Base-by-base conservation (phyloP, 2,113 vertebrate species). In the Erythrocercus mccallii region DNA sequence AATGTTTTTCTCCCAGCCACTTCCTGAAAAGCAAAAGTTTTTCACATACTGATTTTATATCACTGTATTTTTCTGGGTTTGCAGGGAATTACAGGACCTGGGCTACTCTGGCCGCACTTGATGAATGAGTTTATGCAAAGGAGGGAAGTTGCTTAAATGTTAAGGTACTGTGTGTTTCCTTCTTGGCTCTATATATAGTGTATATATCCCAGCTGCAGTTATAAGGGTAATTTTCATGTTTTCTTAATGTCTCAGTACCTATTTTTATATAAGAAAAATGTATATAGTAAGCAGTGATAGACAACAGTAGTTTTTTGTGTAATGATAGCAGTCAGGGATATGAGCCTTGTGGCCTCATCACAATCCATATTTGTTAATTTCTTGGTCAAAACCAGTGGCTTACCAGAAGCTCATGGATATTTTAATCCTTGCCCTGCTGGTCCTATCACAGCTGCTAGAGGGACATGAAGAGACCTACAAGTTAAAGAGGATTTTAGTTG, bases 401-500 rank as follows among this genome's bases (percentile, higher is more conserved):
- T 86, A 64, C 47, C 80, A 84, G 92, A 90, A 94, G 56, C 22
- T 74, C 1, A 1, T 60, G 0, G 9, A 58, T 92, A 78, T 88
- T 92, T 86, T 92, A 81, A 88, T 96, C 79, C 47, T 13, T 92
- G 69, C 48, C 47, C 65, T 88, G 56, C 76, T 94, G 64, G 79
- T 94, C 50, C 62, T 88, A 64, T 90, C 74, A 56, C 44, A 90
- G 72, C 47, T 91, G 81, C 78, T 88, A 50, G 71, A 84, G 56
- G 33, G 37, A 48, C 38, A 45, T 30, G 82, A 93, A 71, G 85
- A 86, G 90, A 90, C 82, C 90, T 77, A 78, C 37, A 84, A 86
- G 88, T 94, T 90, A 93, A 95, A 95, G 65, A 90, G 86, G 88
- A 93, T 96, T 97, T 94, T 81, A 81, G 73, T 65, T 92, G 94